These are phyloP conservation scores for Selene dorsalis DNA, from an alignment of 2,797 vertebrate genomes.

Conservation along the genomic window DNA sequence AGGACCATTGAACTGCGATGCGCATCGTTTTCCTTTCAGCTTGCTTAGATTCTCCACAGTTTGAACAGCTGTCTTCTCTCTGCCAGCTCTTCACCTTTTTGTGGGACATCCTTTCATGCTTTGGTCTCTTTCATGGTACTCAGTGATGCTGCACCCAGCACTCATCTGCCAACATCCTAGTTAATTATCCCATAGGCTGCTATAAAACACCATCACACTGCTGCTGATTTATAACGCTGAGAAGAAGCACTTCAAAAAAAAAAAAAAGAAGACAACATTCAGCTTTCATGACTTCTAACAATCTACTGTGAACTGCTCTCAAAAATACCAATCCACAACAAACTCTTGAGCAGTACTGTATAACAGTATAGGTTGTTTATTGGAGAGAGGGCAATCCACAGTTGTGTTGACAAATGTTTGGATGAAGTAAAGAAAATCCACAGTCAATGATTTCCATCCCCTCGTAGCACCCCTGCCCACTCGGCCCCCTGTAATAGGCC, in stretches of 20 bases:
- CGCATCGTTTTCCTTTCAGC: constrained; percentile 37
- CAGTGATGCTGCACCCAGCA: constrained; percentile 72
- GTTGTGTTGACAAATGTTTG: constrained; percentile 63
- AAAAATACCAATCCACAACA: background rate
- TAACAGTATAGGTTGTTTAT: constrained; percentile 43
- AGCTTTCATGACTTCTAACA: background rate
- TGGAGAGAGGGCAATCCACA: constrained; percentile 50
- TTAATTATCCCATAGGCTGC: constrained; percentile 47
- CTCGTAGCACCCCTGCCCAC: constrained; percentile 63
- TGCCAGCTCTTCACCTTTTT: constrained; percentile 49
- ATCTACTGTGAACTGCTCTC: constrained; percentile 32
- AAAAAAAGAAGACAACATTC: background rate
- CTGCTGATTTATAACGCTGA: constrained; percentile 8
- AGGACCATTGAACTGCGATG: constrained; percentile 23
- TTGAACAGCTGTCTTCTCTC: constrained; percentile 31
- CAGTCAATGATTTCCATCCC: constrained; percentile 69
- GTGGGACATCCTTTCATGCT: constrained; percentile 36
- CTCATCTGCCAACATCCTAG: constrained; percentile 62
- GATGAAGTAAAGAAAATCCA: constrained; percentile 62
- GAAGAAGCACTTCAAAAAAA: background rate
- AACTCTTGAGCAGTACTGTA: constrained; percentile 54
- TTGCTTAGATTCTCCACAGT: constrained; percentile 22
- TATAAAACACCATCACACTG: constrained; percentile 32
- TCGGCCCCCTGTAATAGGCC: constrained; percentile 77
- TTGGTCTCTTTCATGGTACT: constrained; percentile 47